phyloP scores from a whole-genome alignment of 2,113 vertebrate species.

The Limanda limanda region DNA sequence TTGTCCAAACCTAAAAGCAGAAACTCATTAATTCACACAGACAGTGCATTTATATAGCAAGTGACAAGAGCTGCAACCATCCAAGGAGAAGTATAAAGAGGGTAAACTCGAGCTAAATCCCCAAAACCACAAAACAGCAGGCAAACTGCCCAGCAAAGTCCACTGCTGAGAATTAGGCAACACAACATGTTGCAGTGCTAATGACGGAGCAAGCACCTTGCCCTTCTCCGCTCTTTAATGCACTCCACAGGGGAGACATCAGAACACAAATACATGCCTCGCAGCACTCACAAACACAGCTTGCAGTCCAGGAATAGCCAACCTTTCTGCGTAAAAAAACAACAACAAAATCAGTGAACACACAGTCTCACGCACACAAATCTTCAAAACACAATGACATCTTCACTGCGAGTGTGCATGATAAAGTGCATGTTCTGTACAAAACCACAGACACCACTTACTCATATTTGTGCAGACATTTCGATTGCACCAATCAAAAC shows the following conservation, averaged over 20 bases:
- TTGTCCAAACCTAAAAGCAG: neutral
- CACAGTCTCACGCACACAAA: neutral
- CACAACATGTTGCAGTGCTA: conserved; percentile 20
- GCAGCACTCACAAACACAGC: conserved; percentile 24
- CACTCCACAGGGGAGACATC: conserved; percentile 25
- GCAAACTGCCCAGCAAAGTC: neutral
- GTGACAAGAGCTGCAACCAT: neutral
- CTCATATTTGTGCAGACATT: neutral
- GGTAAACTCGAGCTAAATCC: neutral
- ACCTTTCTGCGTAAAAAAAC: conserved; percentile 1
- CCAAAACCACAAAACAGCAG: neutral
- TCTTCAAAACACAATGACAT: conserved; percentile 1
- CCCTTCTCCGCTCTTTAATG: conserved; percentile 10
- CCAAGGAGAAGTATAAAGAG: neutral
- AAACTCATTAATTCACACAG: too few species aligned
- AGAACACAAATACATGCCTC: conserved; percentile 18
- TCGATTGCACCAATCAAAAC: neutral
- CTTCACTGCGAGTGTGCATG: neutral
- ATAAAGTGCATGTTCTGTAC: neutral
- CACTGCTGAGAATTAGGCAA: conserved; percentile 1
- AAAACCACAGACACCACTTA: neutral
- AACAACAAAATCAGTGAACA: conserved; percentile 3
- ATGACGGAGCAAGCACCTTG: neutral
- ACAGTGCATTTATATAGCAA: neutral
- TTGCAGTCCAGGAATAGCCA: neutral